Evolutionary conservation across 2,888 invertebrate genomes (phyloP).

Genomic region (Hirtodrosophila confusa): DNA sequence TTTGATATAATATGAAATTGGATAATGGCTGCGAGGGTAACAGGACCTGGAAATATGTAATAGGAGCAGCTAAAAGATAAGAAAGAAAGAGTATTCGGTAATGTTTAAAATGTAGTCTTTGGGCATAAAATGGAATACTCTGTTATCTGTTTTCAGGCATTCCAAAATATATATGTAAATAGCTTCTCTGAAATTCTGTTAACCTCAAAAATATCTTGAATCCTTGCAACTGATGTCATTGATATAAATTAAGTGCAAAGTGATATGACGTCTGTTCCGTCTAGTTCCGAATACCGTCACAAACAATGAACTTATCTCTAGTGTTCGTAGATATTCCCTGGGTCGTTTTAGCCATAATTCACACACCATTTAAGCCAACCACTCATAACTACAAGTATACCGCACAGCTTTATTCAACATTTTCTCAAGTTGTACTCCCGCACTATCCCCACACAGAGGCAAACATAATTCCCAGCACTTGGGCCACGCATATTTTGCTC

Average conservation of each 20-base stretch:
- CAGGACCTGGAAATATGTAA: constrained; percentile 7
- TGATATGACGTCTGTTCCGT: too few species aligned
- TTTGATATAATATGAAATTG: constrained; percentile 38
- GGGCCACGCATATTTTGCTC: constrained; percentile 65
- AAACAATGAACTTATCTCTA: background rate
- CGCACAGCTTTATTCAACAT: constrained; percentile 20
- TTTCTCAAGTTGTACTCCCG: constrained; percentile 23
- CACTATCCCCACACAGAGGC: background rate
- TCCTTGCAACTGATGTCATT: too few species aligned
- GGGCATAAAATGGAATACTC: too few species aligned
- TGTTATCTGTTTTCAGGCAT: too few species aligned
- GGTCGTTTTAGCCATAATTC: background rate
- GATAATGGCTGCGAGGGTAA: constrained; percentile 17
- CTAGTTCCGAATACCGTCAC: background rate
- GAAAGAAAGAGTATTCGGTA: too few species aligned
- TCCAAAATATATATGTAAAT: too few species aligned
- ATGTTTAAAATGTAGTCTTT: too few species aligned
- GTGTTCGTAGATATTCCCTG: too few species aligned
- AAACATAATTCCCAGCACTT: constrained; percentile 64
- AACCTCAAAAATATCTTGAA: too few species aligned
- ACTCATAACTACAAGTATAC: constrained; percentile 13
- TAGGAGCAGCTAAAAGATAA: constrained; percentile 1
- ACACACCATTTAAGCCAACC: constrained; percentile 18
- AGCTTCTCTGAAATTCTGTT: too few species aligned
- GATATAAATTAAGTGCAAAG: too few species aligned